These are phyloP conservation scores for Yasuhikotakia modesta DNA, from an alignment of 2,797 vertebrate genomes.

Conservation along the genomic window DNA sequence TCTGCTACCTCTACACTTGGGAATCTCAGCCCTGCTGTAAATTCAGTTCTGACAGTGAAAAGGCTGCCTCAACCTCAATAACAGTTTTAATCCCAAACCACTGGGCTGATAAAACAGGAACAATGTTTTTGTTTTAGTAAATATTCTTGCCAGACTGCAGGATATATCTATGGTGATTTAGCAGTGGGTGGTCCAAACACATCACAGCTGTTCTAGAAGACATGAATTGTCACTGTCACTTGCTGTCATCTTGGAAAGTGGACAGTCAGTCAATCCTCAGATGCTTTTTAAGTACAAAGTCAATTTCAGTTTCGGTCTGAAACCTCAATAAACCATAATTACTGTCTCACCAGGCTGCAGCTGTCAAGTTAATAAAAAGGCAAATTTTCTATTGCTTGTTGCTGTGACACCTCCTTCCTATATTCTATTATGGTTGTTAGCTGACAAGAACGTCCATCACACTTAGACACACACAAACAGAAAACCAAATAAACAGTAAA, in stretches of 20 bases:
- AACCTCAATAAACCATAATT: slow-evolving; percentile 42
- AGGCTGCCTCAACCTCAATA: slow-evolving; percentile 5
- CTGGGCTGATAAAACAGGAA: slow-evolving; percentile 33
- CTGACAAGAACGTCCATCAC: too few relatives aligned
- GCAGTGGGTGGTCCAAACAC: slow-evolving; percentile 33
- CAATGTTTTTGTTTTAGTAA: slow-evolving; percentile 20
- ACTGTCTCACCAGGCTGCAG: background rate
- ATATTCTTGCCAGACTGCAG: slow-evolving; percentile 27
- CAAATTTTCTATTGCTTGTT: slow-evolving; percentile 9
- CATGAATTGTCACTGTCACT: slow-evolving; percentile 24
- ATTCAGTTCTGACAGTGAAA: slow-evolving; percentile 30
- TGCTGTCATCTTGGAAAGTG: background rate
- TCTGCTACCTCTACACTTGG: slow-evolving; percentile 30
- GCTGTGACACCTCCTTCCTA: background rate
- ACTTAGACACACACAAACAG: too few relatives aligned
- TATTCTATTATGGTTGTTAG: background rate
- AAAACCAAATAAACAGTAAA: too few relatives aligned
- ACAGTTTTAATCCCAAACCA: slow-evolving; percentile 21
- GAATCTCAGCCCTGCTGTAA: slow-evolving; percentile 41
- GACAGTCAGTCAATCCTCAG: slow-evolving; percentile 33
- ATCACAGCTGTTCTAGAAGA: slow-evolving; percentile 39
- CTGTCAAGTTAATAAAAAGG: slow-evolving; percentile 37
- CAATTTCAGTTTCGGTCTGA: slow-evolving; percentile 34
- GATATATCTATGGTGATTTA: slow-evolving; percentile 35
- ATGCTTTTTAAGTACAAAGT: slow-evolving; percentile 8